Evolutionary conservation across 1,140 invertebrate species (phyloP), one percentile per base, ranked within the genome.

Genomic region (Galleria mellonella): DNA sequence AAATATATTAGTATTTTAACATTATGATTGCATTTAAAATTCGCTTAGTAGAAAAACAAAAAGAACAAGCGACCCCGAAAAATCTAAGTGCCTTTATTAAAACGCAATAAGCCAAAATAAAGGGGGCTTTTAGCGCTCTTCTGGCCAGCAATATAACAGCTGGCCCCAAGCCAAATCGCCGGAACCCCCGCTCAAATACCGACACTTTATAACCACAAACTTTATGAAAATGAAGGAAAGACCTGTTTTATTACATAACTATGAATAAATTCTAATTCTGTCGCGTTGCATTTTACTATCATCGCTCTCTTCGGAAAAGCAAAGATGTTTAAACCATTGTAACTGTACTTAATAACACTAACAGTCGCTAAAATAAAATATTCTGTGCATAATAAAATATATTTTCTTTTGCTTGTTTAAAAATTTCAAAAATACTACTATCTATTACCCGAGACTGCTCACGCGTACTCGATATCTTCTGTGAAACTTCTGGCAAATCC

Each of bases 181-280:
- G 39, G 42, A 27, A 49, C 32, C 47, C 17, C 43, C 44, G 35
- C 23, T 39, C 43, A 35, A 61, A 47, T 55, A 52, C 57, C 45
- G 55, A 55, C 57, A 64, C 58, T 67, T 60, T 67, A 69, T 67
- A 55, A 49, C 60, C 50, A 46, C 61, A 52, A 62, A 66, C 60
- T 62, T 69, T 70, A 63, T 70, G 60, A 63, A 64, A 64, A 62
- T 59, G 55, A 47, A 60, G 53, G 56, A 63, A 67, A 33, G 11
- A 23, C 12, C 29, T 14, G 13, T 17, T 30, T 42, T n/a, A 35
- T 40, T 42, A 42, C 39, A 31, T 42, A 42, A 42, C 39, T 32
- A 32, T 30, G 28, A 30, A 32, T 23, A 23, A 23, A 23, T 23
- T 23, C 2, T 23, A 3, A 23, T 23, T 23, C 17, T 2, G 17